Base-by-base conservation (phyloP, 2,888 invertebrate genomes). In the Tribolium freemani region DNA sequence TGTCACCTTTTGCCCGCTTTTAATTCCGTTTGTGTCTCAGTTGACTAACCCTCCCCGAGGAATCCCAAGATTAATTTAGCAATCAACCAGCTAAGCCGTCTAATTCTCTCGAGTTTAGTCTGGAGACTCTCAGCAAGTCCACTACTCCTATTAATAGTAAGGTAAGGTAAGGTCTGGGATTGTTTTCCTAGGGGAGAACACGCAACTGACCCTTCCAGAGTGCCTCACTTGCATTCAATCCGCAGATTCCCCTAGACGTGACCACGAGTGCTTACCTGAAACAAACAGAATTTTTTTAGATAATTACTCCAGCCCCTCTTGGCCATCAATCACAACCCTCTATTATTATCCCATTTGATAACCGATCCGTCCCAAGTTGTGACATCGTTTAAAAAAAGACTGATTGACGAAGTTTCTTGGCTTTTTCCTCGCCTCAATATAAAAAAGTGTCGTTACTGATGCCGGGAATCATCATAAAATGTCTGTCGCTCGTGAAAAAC, bases 91-190 rank as follows among this genome's bases (percentile, higher is more conserved):
- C 38, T 69, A 60, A 54, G 60, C 44, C 31, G 63, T 16, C 56
- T 56, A 70, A 70, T 63, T 70, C 70, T 56, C 70, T 9, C 6
- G 60, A 69, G 69, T 51, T 61, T 53, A 13, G 51, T 30, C 44
- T 9, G 9, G 21, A 53, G 61, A 53, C 11, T 48, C 48, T 48
- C 48, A 6, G 21, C 21, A 13, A 38, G 38, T 38, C 38, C 38
- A 38, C 38, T 46, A 44, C 61, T 69, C 68, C 72, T 72, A 72
- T 72, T 72, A 72, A 69, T 72, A 72, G 72, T 69, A 54, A 50
- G 51, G 51, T 68, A 72, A 72, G 56, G 72, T 61, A 56, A 58
- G 50, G 56, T 56, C 64, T 48, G 53, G 67, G 69, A 72, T 63
- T 69, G 72, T 72, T 68, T 72, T 72, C 72, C 56, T 51, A 13